Evolutionary conservation across 2,888 invertebrate genomes (phyloP), one percentile per base, ranked within the genome.

Genomic region (Cheilosia vulpina): DNA sequence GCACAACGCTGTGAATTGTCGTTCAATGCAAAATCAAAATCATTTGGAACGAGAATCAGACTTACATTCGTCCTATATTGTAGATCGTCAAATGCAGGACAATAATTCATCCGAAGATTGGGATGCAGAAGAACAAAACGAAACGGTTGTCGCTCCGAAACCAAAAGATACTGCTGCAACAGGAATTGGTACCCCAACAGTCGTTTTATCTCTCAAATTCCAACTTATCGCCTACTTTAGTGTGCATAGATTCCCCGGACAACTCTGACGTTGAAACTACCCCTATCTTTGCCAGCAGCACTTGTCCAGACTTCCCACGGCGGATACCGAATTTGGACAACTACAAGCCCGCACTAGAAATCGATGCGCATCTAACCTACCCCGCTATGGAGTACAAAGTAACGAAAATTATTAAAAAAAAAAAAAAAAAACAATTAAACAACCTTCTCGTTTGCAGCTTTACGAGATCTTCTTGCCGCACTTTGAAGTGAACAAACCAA

Each of bases 341-440:
- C 27, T 84, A 84, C 43, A 75, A 53, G 17, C 84, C 84, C n/a
- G 84, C 84, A 6, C 13, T 76, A 13, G 84, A 84, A 75, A 76
- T 84, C 19, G 66, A 80, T 55, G 84, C 79, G n/a, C 84, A 80
- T 17, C 60, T 84, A 7, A 84, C 84, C 19, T 80, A 84, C 55
- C 84, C 84, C 15, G 69, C 84, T 60, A 84, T 84, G 71, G 60
- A 84, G 19, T 84, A 84, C 43, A 79, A 79, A 66, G 84, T 80
- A n/a, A 9, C 4, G 11, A 13, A 4, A 0, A 13, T 13, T 13
- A 13, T 4, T 38, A 13, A 4, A 38, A 38, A 13, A 13, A 41
- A 6, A 24, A 45, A 13, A 41, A 6, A 24, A 45, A 13, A 19
- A 4, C 15, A 19, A 2, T 34, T 13, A 4, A 15, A 55, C 6